Evolutionary conservation across 2,888 invertebrate genomes (phyloP).

Genomic region (Luperina nickerlii): DNA sequence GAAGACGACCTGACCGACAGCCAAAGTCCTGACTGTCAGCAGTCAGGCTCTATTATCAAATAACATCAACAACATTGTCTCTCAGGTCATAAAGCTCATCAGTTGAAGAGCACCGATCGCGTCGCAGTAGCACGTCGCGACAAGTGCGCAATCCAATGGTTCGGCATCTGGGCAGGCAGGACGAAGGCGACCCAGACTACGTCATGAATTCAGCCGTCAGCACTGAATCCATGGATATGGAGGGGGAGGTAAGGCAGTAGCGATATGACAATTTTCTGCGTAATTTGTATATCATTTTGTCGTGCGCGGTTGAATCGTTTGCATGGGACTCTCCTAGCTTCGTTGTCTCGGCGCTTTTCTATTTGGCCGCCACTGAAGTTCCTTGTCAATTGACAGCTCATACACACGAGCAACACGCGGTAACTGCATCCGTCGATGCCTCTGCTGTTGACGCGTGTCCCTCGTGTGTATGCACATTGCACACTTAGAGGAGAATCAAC

Average conservation of each 20-base stretch:
- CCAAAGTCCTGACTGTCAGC: too few relatives aligned
- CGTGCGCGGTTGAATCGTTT: neutral
- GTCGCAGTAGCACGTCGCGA: constrained; percentile 31
- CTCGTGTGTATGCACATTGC: neutral
- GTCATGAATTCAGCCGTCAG: constrained; percentile 88
- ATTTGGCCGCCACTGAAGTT: too few relatives aligned
- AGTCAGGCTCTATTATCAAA: neutral
- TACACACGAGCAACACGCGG: neutral
- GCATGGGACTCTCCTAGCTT: neutral
- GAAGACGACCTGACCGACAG: too few relatives aligned
- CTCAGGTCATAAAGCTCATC: constrained; percentile 58
- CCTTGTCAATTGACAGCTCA: neutral
- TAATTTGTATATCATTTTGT: neutral
- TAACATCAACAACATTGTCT: neutral
- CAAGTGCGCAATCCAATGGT: constrained; percentile 77
- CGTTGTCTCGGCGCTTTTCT: neutral
- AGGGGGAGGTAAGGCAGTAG: constrained; percentile 87
- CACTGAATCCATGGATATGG: constrained; percentile 93
- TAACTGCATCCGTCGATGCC: too few relatives aligned
- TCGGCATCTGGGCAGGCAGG: constrained; percentile 74
- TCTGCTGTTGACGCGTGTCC: neutral
- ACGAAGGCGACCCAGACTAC: constrained; percentile 74
- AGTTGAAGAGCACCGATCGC: constrained; percentile 41
- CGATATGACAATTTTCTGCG: neutral
- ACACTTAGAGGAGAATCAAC: neutral